A percentile compares a stretch with the other conserved stretches of the same genome.
Evolutionary conservation across 2,888 invertebrate species (phyloP).

Genomic region (Hypercompe scribonia): DNA sequence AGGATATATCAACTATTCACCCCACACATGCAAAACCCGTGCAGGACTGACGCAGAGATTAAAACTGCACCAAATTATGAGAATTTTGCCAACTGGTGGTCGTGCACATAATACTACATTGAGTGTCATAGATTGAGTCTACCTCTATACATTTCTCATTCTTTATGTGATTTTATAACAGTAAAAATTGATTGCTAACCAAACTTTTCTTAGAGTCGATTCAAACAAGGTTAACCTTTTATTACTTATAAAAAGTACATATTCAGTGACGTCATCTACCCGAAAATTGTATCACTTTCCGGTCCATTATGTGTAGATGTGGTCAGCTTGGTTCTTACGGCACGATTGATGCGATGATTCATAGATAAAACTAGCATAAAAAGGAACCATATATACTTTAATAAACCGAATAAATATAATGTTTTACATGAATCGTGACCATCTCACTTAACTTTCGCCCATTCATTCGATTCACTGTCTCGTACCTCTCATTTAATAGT

Average conservation of each 20-base stretch:
- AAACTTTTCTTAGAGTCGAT: background rate
- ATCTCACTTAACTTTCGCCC: constrained; percentile 67
- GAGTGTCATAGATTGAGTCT: background rate
- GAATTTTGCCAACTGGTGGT: background rate
- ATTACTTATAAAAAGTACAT: background rate
- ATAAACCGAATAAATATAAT: constrained; percentile 54
- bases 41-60: background rate
- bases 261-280: background rate
- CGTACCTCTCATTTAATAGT: constrained; percentile 10
- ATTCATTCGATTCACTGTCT: constrained; percentile 56
- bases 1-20: background rate
- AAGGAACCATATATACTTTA: background rate
- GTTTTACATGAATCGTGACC: constrained; percentile 63
- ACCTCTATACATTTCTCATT: background rate
- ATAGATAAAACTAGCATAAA: background rate
- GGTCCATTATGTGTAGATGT: constrained; percentile 33
- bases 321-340: background rate
- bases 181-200: background rate
- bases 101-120: background rate
- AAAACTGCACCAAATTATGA: background rate
- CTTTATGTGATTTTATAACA: background rate
- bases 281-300: constrained; percentile 30
- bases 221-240: background rate
- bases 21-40: background rate
- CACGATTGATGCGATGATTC: background rate